Conservation (phyloP, 1,140 invertebrate genomes). For the Drosophila pectinifera region DNA sequence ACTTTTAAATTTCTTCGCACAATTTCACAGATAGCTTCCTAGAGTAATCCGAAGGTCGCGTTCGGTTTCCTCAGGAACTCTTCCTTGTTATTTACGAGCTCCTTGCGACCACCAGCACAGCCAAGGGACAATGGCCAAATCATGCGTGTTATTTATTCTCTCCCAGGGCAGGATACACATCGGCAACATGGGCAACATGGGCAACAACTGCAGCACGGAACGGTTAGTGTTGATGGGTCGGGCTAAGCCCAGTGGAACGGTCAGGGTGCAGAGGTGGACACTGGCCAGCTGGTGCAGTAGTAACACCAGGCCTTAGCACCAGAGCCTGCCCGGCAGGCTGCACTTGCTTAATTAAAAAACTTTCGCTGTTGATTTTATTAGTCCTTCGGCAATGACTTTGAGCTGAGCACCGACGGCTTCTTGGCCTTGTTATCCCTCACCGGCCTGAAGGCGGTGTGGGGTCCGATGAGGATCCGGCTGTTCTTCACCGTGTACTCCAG, state of each 20-base stretch:
- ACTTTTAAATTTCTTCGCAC: too few species aligned
- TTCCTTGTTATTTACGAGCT: not conserved
- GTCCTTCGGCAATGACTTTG: not conserved
- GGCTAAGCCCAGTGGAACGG: constrained; percentile 19
- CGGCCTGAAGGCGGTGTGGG: constrained; percentile 31
- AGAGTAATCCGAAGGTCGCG: constrained; percentile 3
- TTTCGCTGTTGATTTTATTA: constrained; percentile 55
- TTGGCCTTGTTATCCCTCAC: not conserved
- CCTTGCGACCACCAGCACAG: not conserved
- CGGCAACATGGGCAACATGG: constrained; percentile 14
- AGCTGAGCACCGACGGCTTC: not conserved
- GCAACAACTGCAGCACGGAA: constrained; percentile 26
- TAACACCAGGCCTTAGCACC: constrained; percentile 3
- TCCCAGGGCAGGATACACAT: constrained; percentile 5
- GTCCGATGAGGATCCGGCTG: constrained; percentile 15
- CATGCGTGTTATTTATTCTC: constrained; percentile 64
- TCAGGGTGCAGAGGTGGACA: constrained; percentile 24
- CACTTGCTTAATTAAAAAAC: constrained; percentile 76
- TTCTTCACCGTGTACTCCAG: constrained; percentile 6
- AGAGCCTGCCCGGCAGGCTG: constrained; percentile 1
- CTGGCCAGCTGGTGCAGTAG: constrained; percentile 26
- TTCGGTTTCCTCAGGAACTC: not conserved
- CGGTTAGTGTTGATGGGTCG: constrained; percentile 35
- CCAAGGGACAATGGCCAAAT: constrained; percentile 62
- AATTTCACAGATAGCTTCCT: not conserved